phyloP scores from a whole-genome alignment of 2,797 vertebrate species.

The Anisognathus igniventris region DNA sequence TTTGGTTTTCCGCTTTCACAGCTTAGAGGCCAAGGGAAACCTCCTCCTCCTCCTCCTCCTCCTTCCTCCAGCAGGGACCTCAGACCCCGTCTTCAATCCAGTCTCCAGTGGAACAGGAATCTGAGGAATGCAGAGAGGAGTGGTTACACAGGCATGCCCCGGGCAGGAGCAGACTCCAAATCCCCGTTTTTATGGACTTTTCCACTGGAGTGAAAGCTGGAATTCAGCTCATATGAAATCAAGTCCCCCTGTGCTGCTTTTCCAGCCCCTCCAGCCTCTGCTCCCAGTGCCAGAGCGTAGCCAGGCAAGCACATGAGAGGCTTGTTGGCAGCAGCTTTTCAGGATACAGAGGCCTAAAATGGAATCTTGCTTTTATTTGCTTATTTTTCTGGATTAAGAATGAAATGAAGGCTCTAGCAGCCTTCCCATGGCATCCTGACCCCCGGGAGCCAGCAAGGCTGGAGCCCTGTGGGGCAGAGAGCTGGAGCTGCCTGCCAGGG shows the following conservation, averaged over 20 bases:
- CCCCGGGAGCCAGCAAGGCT: fast-evolving
- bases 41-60: background rate
- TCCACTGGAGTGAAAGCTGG: background rate
- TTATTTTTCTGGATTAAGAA: background rate
- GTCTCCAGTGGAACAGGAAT: constrained; percentile 2
- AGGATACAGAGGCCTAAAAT: background rate
- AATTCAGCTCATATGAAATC: background rate
- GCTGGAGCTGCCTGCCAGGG: background rate
- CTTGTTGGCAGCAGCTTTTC: background rate
- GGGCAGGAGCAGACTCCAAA: background rate
- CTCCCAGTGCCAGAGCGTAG: background rate
- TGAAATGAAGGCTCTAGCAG: background rate
- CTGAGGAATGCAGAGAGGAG: constrained; percentile 54
- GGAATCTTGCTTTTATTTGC: background rate
- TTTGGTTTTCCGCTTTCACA: background rate
- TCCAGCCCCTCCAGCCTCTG: background rate
- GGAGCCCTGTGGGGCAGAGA: background rate
- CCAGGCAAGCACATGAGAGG: background rate
- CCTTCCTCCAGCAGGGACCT: background rate
- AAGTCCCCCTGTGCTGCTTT: background rate
- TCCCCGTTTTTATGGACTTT: background rate
- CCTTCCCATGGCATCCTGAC: background rate
- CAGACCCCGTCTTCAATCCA: background rate
- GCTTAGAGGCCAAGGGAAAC: background rate
- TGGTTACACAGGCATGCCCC: constrained; percentile 35